phyloP scores from a whole-genome alignment of 2,113 vertebrate genomes.

The Hypomesus transpacificus region DNA sequence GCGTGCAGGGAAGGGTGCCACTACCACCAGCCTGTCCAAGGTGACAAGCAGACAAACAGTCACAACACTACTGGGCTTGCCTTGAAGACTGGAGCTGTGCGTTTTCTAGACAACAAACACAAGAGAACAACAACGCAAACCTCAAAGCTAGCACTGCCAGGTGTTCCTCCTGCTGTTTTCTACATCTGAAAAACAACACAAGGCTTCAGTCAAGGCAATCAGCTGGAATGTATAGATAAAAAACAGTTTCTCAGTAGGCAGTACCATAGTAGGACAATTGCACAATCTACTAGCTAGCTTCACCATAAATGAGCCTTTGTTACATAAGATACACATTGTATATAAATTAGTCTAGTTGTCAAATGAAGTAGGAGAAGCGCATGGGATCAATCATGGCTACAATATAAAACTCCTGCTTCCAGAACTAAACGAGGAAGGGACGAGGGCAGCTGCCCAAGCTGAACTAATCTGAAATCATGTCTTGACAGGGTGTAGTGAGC shows the following conservation, averaged over 20 bases:
- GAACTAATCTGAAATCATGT: neutral
- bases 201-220: constrained; percentile 65
- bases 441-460: constrained; percentile 8
- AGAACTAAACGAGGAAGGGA: constrained; percentile 12
- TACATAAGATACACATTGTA: constrained; percentile 56
- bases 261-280: constrained; percentile 51
- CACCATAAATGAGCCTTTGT: constrained; percentile 30
- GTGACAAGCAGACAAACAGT: neutral
- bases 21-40: neutral
- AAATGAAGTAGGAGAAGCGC: constrained; percentile 25
- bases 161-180: constrained; percentile 25
- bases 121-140: constrained; percentile 11
- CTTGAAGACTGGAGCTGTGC: constrained; percentile 3
- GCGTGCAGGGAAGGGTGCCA: neutral
- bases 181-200: constrained; percentile 32
- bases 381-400: constrained; percentile 22
- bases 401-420: constrained; percentile 24
- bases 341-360: constrained; percentile 28
- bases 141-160: constrained; percentile 24
- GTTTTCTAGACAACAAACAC: constrained; percentile 6
- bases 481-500: neutral
- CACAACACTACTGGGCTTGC: neutral
- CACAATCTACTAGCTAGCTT: constrained; percentile 34
- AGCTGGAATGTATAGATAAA: constrained; percentile 73
- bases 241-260: constrained; percentile 61